Evolutionary conservation across 2,113 vertebrate genomes (phyloP).

Genomic region (Perccottus glenii): DNA sequence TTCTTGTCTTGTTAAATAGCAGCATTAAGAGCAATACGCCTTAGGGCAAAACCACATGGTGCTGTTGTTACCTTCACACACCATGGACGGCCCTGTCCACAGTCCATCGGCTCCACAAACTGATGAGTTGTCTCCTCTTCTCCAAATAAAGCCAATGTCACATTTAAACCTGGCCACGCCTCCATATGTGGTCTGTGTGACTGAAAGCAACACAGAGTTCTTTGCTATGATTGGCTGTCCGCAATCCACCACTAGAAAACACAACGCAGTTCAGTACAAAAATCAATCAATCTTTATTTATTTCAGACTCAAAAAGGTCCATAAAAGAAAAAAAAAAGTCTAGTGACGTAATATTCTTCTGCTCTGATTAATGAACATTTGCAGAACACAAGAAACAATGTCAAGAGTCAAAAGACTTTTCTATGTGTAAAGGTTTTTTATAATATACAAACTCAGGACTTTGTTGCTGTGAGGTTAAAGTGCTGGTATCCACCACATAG

Average conservation of each 20-base stretch:
- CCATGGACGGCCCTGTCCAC: slow-evolving; percentile 68
- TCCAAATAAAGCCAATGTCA: slow-evolving; percentile 69
- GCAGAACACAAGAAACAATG: too few relatives aligned
- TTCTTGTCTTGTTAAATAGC: neutral
- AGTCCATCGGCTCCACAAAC: slow-evolving; percentile 71
- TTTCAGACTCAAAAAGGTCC: too few relatives aligned
- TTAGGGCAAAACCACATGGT: neutral
- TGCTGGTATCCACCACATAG: too few relatives aligned
- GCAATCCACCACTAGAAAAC: slow-evolving; percentile 76
- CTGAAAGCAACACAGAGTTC: slow-evolving; percentile 32
- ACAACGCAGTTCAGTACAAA: neutral
- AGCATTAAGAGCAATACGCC: neutral
- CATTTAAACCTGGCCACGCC: slow-evolving; percentile 68
- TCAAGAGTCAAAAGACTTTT: too few relatives aligned
- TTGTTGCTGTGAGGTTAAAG: too few relatives aligned
- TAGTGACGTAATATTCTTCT: too few relatives aligned
- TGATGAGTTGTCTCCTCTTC: slow-evolving; percentile 63
- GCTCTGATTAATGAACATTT: too few relatives aligned
- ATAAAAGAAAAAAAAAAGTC: too few relatives aligned
- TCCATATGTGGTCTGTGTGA: slow-evolving; percentile 63
- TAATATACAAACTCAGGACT: too few relatives aligned
- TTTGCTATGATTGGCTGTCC: slow-evolving; percentile 54
- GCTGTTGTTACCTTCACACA: slow-evolving; percentile 78
- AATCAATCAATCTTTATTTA: neutral
- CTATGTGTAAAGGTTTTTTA: too few relatives aligned